Evolutionary conservation across 1,140 invertebrate genomes (phyloP), one percentile per base, ranked within the genome.

Genomic region (Lepidotrigona ventralis): DNA sequence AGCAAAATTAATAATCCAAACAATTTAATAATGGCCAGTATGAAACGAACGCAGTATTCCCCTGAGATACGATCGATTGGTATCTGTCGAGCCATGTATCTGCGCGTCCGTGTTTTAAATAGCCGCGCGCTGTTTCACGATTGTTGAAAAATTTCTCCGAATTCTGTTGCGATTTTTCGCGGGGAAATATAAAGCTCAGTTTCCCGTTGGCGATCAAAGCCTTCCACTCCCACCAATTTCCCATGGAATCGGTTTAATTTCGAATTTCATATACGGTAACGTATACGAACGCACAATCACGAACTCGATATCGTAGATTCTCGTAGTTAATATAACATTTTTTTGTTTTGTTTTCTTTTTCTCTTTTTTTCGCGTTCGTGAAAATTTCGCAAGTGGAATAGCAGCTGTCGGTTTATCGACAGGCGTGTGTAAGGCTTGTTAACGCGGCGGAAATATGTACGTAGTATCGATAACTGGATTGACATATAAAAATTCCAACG

Each of bases 1-100:
- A n/a, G 73, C 56, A 53, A 80, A 64, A 86, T 86, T 84, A 86
- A 87, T 87, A 81, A 87, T 56, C 53, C 68, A 63, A 51, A 58
- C 80, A 87, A 87, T 87, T 87, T 87, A 87, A 87, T 87, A 87
- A 87, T 86, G 72, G 76, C 54, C 71, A 33, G 53, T 33, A 72
- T 46, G 73, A 64, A 46, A 82, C 64, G 83, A 82, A 77, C 68
- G 46, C 72, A 72, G 39, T 46, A 64, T 72, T 83, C 74, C 75
- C 85, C 19, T 46, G 72, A 69, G 85, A 83, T 77, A 66, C 77
- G 81, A 89, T 88, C 87, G 80, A 85, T 89, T 84, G 84, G 21
- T 60, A 79, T 79, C 77, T 76, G 75, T 60, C 68, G 53, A n/a
- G 66, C 71, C 64, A 14, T 68, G 63, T 78, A 78, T 33, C 12